A percentile compares a stretch with the other conserved stretches of the same genome.
These are phyloP conservation scores for Philaenus spumarius DNA, from an alignment of 1,140 invertebrate species.

Conservation along the genomic window DNA sequence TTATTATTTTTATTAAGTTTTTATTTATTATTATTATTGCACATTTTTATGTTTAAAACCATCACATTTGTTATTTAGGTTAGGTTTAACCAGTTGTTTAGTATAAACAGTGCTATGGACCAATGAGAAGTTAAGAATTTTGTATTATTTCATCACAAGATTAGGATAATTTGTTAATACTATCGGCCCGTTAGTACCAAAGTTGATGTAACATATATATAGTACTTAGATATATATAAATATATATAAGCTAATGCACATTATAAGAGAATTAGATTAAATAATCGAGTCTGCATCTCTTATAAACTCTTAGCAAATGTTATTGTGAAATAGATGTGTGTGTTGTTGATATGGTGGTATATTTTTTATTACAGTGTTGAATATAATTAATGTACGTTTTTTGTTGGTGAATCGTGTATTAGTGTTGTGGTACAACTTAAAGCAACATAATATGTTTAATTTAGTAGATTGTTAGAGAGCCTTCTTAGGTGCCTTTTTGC, in stretches of 20 bases:
- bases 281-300: too few species aligned
- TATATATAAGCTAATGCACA: too few species aligned
- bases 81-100: not conserved
- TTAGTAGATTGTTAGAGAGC: slow-evolving; percentile 17
- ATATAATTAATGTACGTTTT: slow-evolving; percentile 4
- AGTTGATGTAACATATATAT: slow-evolving; percentile 11
- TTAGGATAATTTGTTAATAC: too few species aligned
- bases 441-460: not conserved
- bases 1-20: not conserved
- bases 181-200: not conserved
- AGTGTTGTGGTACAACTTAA: not conserved
- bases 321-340: too few species aligned
- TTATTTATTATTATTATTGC: not conserved
- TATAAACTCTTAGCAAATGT: too few species aligned
- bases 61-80: too few species aligned
- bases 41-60: not conserved
- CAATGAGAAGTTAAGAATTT: too few species aligned
- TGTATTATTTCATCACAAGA: too few species aligned
- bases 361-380: slow-evolving; percentile 14
- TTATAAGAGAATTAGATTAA: too few species aligned
- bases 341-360: not conserved
- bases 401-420: slow-evolving; percentile 8
- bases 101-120: not conserved
- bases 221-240: not conserved
- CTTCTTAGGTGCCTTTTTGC: slow-evolving; percentile 27